These are phyloP conservation scores for Etheostoma nigrum DNA, from an alignment of 2,797 vertebrate species.

Conservation along the genomic window DNA sequence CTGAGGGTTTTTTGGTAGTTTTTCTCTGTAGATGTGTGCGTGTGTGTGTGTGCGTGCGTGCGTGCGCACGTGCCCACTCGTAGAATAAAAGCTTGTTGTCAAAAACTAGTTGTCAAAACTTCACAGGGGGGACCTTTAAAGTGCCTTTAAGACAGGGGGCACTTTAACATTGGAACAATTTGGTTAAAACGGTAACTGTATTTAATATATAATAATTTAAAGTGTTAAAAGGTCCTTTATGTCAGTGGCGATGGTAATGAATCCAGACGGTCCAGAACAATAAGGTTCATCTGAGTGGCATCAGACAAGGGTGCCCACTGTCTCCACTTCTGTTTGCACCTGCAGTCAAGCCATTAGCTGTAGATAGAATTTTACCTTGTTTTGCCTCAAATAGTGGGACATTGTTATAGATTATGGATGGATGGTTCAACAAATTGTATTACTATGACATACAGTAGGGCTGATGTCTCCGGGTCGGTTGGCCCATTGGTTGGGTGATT, in stretches of 20 bases:
- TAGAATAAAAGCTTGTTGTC: background rate
- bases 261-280: background rate
- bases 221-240: background rate
- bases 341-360: background rate
- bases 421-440: background rate
- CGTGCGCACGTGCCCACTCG: too few species aligned
- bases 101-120: slow-evolving; percentile 3
- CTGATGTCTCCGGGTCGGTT: too few species aligned
- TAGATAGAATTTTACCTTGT: background rate
- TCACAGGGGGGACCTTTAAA: background rate
- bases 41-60: too few species aligned
- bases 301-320: background rate
- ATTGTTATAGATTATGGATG: background rate
- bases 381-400: background rate
- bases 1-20: background rate
- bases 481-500: too few species aligned
- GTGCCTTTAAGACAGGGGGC: background rate
- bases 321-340: background rate
- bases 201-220: too few species aligned
- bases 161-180: background rate
- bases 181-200: background rate
- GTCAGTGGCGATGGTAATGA: background rate
- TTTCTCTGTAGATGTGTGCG: background rate
- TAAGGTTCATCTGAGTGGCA: background rate
- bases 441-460: background rate